A percentile compares a stretch with the other conserved stretches of the same genome.
Evolutionary conservation across 1,140 invertebrate genomes (phyloP).

Genomic region (Bathynomus jamesi): DNA sequence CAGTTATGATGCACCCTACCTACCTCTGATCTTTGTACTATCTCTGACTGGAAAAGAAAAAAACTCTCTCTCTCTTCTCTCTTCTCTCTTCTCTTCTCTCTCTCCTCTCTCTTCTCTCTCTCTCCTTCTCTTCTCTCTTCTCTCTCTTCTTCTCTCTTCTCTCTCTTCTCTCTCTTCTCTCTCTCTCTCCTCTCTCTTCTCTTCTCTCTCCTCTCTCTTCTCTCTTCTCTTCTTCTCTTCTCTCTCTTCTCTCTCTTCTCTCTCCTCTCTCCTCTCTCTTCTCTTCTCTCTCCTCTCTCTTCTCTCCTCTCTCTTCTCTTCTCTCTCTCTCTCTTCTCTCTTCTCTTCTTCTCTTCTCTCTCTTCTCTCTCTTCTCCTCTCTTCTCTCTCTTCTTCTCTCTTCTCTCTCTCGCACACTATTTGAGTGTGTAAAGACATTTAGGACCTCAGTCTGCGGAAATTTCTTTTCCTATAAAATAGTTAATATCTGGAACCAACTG

Average conservation of each 20-base stretch:
- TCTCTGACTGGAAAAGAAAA: no score
- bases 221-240: not conserved
- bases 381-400: not conserved
- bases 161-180: not conserved
- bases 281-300: not conserved
- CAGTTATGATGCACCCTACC: no score
- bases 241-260: not conserved
- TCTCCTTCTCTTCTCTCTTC: not conserved
- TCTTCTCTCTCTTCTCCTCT: not conserved
- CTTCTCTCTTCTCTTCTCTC: slow-evolving; percentile 51
- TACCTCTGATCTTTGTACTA: no score
- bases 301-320: not conserved
- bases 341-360: not conserved
- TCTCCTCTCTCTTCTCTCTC: slow-evolving; percentile 55
- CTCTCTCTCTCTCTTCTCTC: not conserved
- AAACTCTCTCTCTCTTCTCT: slow-evolving; percentile 52
- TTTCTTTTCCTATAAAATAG: no score
- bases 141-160: not conserved
- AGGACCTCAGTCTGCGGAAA: no score
- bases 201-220: not conserved
- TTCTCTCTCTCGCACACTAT: not conserved
- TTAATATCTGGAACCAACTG: no score
- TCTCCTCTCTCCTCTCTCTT: not conserved
- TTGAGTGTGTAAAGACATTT: no score
- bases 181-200: no score